A percentile compares a stretch with the other conserved stretches of the same genome.
Evolutionary conservation across 1,140 invertebrate species (phyloP).

Genomic region (Achroia grisella): DNA sequence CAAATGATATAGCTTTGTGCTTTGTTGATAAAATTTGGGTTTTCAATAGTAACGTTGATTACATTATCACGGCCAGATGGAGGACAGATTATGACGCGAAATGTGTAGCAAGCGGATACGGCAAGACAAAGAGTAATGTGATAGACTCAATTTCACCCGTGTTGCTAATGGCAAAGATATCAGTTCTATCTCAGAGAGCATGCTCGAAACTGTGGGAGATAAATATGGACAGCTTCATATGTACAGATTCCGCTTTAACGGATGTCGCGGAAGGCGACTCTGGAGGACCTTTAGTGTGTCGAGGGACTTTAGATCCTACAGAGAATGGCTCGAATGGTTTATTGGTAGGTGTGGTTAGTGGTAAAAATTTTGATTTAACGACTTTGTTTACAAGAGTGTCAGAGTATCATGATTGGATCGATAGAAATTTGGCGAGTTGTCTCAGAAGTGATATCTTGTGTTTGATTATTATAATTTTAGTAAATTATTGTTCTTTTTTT

Average conservation of each 20-base stretch:
- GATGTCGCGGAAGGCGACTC: conserved; percentile 48
- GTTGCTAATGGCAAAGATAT: conserved; percentile 29
- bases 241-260: conserved; percentile 28
- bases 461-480: background rate
- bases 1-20: conserved; percentile 39
- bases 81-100: conserved; percentile 24
- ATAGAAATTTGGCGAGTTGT: conserved; percentile 4
- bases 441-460: background rate
- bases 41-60: conserved; percentile 25
- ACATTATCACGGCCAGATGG: conserved; percentile 20
- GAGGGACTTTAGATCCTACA: conserved; percentile 21
- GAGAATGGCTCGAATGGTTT: conserved; percentile 20
- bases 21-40: conserved; percentile 21
- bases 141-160: conserved; percentile 15
- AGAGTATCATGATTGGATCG: conserved; percentile 37
- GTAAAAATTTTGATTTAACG: conserved; percentile 50
- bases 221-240: conserved; percentile 46
- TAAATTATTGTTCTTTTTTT: background rate
- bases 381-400: conserved; percentile 47
- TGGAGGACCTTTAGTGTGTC: conserved; percentile 44
- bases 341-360: conserved; percentile 44
- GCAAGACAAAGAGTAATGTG: conserved; percentile 14
- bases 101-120: conserved; percentile 38
- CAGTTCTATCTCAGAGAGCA: conserved; percentile 21
- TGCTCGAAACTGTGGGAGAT: conserved; percentile 44